phyloP scores from a whole-genome alignment of 2,797 vertebrate species.

The Dromococcyx pavoninus region DNA sequence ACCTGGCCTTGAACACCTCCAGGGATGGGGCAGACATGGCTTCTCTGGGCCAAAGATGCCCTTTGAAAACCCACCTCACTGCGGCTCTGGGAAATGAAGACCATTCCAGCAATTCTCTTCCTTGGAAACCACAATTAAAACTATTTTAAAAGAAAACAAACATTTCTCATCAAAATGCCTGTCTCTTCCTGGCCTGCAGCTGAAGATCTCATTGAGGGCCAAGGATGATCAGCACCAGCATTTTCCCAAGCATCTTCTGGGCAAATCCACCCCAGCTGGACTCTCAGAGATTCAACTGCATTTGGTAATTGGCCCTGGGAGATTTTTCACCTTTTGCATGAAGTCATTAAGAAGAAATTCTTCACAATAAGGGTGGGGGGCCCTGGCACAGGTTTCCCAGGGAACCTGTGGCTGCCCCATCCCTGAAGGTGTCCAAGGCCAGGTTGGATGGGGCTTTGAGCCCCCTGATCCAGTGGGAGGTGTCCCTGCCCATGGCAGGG shows the following conservation, averaged over 20 bases:
- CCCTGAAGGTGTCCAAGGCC: no score
- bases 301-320: background rate
- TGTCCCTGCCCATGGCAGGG: no score
- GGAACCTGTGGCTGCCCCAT: no score
- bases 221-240: background rate
- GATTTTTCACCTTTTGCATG: background rate
- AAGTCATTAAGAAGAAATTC: no score
- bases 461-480: no score
- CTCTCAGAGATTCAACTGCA: fast-evolving
- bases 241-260: fast-evolving
- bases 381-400: no score
- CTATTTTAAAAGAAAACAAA: constrained; percentile 30
- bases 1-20: no score
- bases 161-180: constrained; percentile 7
- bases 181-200: background rate
- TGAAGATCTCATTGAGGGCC: background rate
- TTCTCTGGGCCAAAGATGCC: no score
- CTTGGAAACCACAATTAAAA: constrained; percentile 15
- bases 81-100: fast-evolving
- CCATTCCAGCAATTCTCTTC: background rate
- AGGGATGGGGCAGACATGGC: no score
- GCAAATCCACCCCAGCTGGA: background rate
- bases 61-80: background rate
- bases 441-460: no score
- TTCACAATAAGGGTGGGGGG: no score